Base-by-base conservation (phyloP, 1,140 invertebrate species). In the Drosophila mojavensis region DNA sequence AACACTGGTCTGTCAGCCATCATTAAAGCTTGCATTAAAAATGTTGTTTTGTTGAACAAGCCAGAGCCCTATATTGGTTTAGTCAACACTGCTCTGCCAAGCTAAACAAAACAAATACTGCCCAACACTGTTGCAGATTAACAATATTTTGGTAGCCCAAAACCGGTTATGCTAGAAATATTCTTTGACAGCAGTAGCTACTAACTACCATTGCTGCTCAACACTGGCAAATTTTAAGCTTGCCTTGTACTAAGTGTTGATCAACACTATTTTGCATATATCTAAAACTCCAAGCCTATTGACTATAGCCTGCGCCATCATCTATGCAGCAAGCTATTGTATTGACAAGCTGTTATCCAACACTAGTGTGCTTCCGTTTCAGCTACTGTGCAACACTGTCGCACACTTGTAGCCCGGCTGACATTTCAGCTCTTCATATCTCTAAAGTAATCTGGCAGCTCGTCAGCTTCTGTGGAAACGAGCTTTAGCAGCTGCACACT, bases 381-480 rank as follows among this genome's bases (percentile, higher is more conserved):
- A 3, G 20, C 20, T 13, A 4, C 43, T 47, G 47, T 26, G 4
- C 48, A 50, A 50, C 24, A 50, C 48, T 50, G 48, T 26, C 48
- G 47, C 17, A 6, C 11, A 28, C 48, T 24, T 50, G 48, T 10
- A 13, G 48, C 48, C 48, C 6, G 6, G 45, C 17, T 20, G 10
- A 10, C 41, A 13, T 5, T 43, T 43, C 41, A 13, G 28, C 28
- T 33, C 36, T 17, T 7, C 24, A 28, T 50, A 50, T 50, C 24
- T 13, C 2, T 11, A 10, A 15, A 36, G 51, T n/a, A 30, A 30
- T 33, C 43, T 47, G 58, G 9, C 56, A 47, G 26, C 24, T 24
- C 26, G n/a, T 59, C n/a, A 15, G 56, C 58, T 60, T 48, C 58
- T 17, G 56, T 47, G 0, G 26, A 45, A 59, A 20, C 15, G 17